phyloP scores from a whole-genome alignment of 2,888 invertebrate species.

The Dasypolia templi region DNA sequence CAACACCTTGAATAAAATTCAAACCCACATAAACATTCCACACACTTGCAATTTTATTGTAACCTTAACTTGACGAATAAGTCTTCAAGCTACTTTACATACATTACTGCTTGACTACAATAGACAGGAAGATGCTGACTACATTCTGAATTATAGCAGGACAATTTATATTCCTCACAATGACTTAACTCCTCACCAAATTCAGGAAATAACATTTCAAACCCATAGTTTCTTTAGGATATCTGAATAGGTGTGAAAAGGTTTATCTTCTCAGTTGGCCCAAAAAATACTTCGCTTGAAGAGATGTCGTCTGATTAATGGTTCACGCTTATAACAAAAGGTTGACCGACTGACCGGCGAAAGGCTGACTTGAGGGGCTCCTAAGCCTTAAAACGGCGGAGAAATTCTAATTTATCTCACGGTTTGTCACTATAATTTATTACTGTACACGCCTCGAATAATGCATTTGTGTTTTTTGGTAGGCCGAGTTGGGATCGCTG shows the following conservation, averaged over 20 bases:
- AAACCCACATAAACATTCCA: background rate
- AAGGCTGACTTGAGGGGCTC: conserved; percentile 57
- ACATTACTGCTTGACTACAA: conserved; percentile 10
- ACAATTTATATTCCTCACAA: conserved; percentile 39
- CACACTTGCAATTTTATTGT: background rate
- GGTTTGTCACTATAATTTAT: conserved; percentile 66
- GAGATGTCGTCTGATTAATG: conserved; percentile 76
- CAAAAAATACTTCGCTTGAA: conserved; percentile 73
- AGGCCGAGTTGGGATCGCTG: too few relatives aligned
- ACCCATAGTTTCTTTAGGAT: conserved; percentile 65
- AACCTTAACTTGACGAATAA: background rate
- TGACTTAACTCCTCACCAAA: conserved; percentile 32
- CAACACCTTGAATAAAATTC: background rate
- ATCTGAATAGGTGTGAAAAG: conserved; percentile 73
- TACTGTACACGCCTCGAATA: conserved; percentile 49
- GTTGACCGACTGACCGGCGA: conserved; percentile 70
- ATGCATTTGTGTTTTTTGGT: conserved; percentile 34
- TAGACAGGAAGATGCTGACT: background rate
- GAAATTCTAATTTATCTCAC: conserved; percentile 70
- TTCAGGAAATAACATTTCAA: conserved; percentile 53
- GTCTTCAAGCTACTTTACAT: background rate
- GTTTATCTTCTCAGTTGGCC: conserved; percentile 74
- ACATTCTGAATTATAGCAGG: conserved; percentile 10
- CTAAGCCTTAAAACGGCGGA: conserved; percentile 61
- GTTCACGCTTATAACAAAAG: conserved; percentile 72